These are phyloP conservation scores for Folsomia manolachei DNA, from an alignment of 2,888 invertebrate genomes.

Conservation along the genomic window DNA sequence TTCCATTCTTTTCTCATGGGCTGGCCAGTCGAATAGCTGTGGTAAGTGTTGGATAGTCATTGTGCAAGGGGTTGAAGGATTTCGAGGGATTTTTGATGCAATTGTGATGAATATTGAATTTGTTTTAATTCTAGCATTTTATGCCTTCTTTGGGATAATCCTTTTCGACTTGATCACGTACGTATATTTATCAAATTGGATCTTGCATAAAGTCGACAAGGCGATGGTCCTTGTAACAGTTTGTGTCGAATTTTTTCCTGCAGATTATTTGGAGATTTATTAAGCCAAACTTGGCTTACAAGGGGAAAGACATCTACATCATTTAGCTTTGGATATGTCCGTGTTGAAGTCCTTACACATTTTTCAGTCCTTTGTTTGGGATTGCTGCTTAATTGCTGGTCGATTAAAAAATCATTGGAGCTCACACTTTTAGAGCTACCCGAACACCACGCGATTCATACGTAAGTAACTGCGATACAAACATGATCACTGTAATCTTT, in stretches of 20 bases:
- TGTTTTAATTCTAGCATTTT: conserved; percentile 39
- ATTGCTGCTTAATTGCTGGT: conserved; percentile 42
- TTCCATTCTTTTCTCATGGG: conserved; percentile 38
- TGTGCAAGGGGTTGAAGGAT: too few relatives aligned
- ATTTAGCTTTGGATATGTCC: conserved; percentile 45
- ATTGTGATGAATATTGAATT: conserved; percentile 10
- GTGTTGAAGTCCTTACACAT: conserved; percentile 47
- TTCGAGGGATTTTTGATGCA: neutral
- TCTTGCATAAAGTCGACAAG: too few relatives aligned
- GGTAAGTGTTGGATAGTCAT: too few relatives aligned
- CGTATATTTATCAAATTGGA: too few relatives aligned
- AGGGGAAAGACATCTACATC: conserved; percentile 47
- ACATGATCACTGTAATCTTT: neutral
- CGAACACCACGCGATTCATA: conserved; percentile 45
- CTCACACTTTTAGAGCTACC: conserved; percentile 24
- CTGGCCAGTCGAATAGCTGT: conserved; percentile 44
- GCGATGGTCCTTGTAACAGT: too few relatives aligned
- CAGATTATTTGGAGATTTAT: conserved; percentile 45
- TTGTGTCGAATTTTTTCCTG: too few relatives aligned
- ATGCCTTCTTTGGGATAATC: conserved; percentile 43
- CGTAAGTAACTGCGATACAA: conserved; percentile 28
- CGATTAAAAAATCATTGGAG: conserved; percentile 40
- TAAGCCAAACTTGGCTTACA: conserved; percentile 40
- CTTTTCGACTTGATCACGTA: conserved; percentile 48
- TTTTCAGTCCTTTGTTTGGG: conserved; percentile 47